A percentile compares a stretch with the other conserved stretches of the same genome.
Evolutionary conservation across 2,113 vertebrate genomes (phyloP).

Genomic region (Trematomus loennbergii): DNA sequence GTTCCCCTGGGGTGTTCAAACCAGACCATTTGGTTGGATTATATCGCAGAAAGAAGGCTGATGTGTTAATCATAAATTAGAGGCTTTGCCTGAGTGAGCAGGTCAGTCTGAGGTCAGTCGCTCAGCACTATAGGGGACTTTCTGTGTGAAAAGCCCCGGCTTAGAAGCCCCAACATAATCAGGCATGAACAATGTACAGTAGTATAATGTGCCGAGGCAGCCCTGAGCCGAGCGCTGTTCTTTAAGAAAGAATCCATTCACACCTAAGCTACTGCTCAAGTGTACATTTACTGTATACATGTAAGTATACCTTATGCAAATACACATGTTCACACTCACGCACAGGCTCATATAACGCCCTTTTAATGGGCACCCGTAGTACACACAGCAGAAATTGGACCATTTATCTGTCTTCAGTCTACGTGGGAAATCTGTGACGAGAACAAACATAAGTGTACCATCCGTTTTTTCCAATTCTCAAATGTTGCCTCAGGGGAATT

Average conservation of each 20-base stretch:
- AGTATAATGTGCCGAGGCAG: constrained; percentile 54
- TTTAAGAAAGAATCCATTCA: constrained; percentile 64
- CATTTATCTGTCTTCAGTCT: constrained; percentile 65
- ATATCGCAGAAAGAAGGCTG: constrained; percentile 68
- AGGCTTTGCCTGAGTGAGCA: constrained; percentile 59
- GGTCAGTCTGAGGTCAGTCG: constrained; percentile 75
- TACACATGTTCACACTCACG: constrained; percentile 15
- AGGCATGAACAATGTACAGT: constrained; percentile 67
- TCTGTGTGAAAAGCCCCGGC: constrained; percentile 70
- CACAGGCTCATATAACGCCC: constrained; percentile 16
- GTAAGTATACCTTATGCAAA: constrained; percentile 54
- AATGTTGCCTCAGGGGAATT: constrained; percentile 64
- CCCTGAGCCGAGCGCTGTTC: constrained; percentile 31
- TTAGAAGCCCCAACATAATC: constrained; percentile 59
- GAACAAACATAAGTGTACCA: constrained; percentile 59
- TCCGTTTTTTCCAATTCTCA: constrained; percentile 59
- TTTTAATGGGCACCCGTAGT: constrained; percentile 42
- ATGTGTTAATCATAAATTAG: constrained; percentile 81
- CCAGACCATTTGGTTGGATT: constrained; percentile 69
- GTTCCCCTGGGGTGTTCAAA: constrained; percentile 72
- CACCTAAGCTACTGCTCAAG: constrained; percentile 22
- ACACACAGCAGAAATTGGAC: constrained; percentile 27
- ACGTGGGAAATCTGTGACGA: constrained; percentile 45
- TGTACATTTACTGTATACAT: constrained; percentile 37
- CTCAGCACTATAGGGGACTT: constrained; percentile 46